phyloP scores from a whole-genome alignment of 53 echinoderm and acorn worm genomes.

The Zoroaster sp. region DNA sequence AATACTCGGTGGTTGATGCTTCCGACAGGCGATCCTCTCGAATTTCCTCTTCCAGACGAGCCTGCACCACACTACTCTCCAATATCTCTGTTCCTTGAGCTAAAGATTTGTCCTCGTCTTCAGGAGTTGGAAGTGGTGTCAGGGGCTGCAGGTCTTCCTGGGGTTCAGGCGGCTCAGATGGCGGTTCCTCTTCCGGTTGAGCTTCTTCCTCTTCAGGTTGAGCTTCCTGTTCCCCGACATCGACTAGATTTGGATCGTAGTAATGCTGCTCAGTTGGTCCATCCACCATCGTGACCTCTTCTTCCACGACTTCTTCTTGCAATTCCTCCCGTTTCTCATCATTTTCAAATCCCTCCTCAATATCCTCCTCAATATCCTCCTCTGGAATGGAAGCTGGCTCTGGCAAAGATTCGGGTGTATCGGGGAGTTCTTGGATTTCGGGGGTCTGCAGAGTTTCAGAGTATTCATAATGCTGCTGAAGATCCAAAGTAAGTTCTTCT shows the following conservation, averaged over 20 bases:
- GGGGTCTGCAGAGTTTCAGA: slow-evolving; percentile 81
- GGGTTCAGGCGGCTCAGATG: background rate
- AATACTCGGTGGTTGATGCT: slow-evolving; percentile 1
- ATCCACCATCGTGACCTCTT: slow-evolving; percentile 64
- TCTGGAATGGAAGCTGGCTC: slow-evolving; percentile 17
- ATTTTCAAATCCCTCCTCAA: background rate
- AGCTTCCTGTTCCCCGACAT: slow-evolving; percentile 13
- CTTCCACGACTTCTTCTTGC: slow-evolving; percentile 15
- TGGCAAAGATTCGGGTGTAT: slow-evolving; percentile 86
- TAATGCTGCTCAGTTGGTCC: slow-evolving; percentile 97
- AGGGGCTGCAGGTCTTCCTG: slow-evolving; percentile 36
- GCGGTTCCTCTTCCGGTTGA: slow-evolving; percentile 8
- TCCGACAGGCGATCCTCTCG: slow-evolving; percentile 15
- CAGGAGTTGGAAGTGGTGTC: slow-evolving; percentile 42
- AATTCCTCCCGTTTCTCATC: slow-evolving; percentile 14
- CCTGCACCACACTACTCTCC: slow-evolving; percentile 43
- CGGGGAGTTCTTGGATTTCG: slow-evolving; percentile 96
- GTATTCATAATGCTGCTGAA: slow-evolving; percentile 55
- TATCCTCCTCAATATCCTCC: slow-evolving; percentile 17
- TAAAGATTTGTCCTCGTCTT: slow-evolving; percentile 17
- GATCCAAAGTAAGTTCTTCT: slow-evolving; percentile 32
- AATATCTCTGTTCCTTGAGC: slow-evolving; percentile 7
- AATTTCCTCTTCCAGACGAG: slow-evolving; percentile 39
- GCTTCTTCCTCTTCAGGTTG: background rate
- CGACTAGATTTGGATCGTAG: slow-evolving; percentile 81